These are phyloP conservation scores for Macrosiphum euphorbiae DNA, from an alignment of 2,888 invertebrate species.

Conservation along the genomic window DNA sequence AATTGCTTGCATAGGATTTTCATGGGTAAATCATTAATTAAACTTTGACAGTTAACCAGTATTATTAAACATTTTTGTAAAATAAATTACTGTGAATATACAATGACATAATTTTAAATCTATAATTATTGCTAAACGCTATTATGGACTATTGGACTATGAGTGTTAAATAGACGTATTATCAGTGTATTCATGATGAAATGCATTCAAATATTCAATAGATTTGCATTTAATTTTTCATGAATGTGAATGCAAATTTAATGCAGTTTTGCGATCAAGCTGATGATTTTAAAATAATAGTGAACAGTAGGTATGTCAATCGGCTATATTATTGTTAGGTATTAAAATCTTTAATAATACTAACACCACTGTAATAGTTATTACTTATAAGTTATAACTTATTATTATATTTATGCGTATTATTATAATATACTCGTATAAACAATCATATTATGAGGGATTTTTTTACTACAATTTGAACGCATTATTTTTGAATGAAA, in stretches of 20 bases:
- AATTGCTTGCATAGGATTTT: constrained; percentile 95
- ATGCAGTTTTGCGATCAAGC: background rate
- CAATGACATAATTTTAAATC: background rate
- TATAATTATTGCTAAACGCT: background rate
- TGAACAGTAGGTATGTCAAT: background rate
- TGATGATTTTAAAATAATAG: background rate
- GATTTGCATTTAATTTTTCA: background rate
- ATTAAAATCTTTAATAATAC: background rate
- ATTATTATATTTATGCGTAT: too few relatives aligned
- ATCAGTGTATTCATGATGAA: background rate
- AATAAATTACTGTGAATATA: background rate
- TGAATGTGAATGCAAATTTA: background rate
- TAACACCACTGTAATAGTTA: background rate
- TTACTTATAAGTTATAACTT: background rate
- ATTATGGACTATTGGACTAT: background rate
- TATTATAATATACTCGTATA: background rate
- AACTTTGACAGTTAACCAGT: background rate
- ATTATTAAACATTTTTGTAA: background rate
- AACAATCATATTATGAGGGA: background rate
- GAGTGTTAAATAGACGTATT: background rate
- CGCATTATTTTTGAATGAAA: background rate
- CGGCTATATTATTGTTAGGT: background rate
- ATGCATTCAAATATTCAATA: background rate
- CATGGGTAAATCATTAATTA: constrained; percentile 81
- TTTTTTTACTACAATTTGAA: background rate